Evolutionary conservation across 2,797 vertebrate species (phyloP).

Genomic region (Mico argentatus): DNA sequence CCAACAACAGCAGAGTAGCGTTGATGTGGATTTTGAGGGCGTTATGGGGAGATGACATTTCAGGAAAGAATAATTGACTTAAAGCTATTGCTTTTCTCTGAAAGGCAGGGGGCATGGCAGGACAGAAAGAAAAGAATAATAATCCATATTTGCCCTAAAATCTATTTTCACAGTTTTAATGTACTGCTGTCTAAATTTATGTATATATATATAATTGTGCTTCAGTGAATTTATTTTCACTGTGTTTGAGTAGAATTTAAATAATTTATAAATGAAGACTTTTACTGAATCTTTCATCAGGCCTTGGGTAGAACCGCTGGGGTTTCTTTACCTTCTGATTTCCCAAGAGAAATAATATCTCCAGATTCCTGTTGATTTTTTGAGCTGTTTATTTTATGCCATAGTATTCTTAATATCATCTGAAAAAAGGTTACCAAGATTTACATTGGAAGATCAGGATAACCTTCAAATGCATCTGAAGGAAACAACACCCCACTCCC

Average conservation of each 20-base stretch:
- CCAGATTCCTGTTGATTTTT: neutral
- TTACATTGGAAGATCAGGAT: constrained; percentile 55
- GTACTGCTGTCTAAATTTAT: neutral
- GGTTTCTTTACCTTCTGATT: constrained; percentile 41
- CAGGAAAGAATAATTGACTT: constrained; percentile 58
- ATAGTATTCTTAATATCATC: constrained; percentile 20
- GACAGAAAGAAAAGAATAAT: constrained; percentile 35
- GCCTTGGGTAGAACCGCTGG: neutral
- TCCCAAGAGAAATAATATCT: constrained; percentile 39
- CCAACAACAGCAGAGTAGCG: constrained; percentile 65
- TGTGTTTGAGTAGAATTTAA: constrained; percentile 46
- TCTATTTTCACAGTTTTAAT: constrained; percentile 25
- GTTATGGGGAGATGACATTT: constrained; percentile 60
- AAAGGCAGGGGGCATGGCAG: constrained; percentile 38
- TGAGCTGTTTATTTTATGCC: constrained; percentile 34
- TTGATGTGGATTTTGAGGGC: constrained; percentile 64
- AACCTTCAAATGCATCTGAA: constrained; percentile 55
- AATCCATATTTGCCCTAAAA: constrained; percentile 9
- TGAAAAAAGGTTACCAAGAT: constrained; percentile 44
- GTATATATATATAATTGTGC: neutral
- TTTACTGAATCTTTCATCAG: constrained; percentile 20
- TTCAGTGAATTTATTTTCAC: constrained; percentile 3
- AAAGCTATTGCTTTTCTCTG: constrained; percentile 52
- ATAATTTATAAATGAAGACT: constrained; percentile 26
- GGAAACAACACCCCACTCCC: constrained; percentile 12